Conservation (phyloP, 2,113 vertebrate genomes). For the Pipra filicauda region DNA sequence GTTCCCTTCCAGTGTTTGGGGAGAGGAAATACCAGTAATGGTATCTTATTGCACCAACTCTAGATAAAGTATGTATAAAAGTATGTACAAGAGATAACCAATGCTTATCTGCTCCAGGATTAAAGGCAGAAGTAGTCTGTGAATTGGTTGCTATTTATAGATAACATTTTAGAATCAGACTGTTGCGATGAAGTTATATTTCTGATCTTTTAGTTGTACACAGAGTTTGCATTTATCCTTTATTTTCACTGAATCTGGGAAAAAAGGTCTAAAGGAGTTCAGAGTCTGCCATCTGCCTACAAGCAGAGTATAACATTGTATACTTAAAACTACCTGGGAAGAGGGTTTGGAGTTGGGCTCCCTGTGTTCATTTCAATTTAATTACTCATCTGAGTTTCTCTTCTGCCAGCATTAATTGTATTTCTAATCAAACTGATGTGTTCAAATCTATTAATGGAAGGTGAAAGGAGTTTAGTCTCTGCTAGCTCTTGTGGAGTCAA, state of each 20-base stretch:
- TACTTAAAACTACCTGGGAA: background rate
- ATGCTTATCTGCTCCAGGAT: background rate
- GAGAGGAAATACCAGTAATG: background rate
- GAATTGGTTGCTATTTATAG: background rate
- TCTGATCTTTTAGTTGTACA: background rate
- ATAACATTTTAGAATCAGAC: background rate
- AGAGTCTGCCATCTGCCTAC: background rate
- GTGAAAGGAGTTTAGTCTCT: background rate
- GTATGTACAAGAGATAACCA: background rate
- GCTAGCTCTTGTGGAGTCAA: background rate
- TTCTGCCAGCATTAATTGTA: background rate
- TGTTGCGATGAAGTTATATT: background rate
- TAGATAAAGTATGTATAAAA: background rate
- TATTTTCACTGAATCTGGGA: background rate
- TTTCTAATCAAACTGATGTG: background rate
- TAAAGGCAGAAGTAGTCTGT: background rate
- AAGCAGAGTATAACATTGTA: background rate
- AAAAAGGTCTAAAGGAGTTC: background rate
- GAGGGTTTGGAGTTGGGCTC: background rate
- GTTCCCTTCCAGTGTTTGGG: background rate
- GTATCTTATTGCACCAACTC: background rate
- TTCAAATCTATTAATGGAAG: background rate
- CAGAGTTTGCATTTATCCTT: background rate
- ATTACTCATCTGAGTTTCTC: background rate
- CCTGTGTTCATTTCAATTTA: background rate